phyloP scores from a whole-genome alignment of 2,113 vertebrate species.

The Zootoca vivipara region DNA sequence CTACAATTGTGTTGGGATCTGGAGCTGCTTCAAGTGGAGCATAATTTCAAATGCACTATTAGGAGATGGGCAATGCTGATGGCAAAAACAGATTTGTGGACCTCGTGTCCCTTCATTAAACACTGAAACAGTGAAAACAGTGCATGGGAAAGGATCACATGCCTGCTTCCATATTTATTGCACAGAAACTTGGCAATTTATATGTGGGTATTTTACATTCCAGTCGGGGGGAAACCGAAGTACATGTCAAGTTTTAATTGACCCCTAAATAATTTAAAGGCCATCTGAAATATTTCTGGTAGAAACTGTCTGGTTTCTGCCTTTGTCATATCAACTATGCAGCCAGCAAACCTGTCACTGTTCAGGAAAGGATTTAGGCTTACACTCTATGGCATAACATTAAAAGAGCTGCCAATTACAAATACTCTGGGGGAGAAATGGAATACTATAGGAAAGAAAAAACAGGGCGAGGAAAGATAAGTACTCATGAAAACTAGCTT shows the following conservation, averaged over 20 bases:
- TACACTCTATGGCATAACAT: neutral
- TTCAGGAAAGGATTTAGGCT: fast-evolving
- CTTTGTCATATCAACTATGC: neutral
- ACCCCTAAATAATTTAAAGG: neutral
- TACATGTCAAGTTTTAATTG: neutral
- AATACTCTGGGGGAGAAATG: neutral
- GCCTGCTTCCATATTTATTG: neutral
- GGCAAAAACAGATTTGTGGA: neutral
- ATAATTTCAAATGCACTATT: neutral
- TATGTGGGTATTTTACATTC: neutral
- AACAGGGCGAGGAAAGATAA: neutral
- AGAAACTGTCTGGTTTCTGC: too few relatives aligned
- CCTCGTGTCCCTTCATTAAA: neutral
- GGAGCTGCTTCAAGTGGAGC: neutral
- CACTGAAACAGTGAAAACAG: neutral
- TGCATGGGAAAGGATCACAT: neutral
- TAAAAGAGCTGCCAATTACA: neutral
- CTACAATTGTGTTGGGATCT: neutral
- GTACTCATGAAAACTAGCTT: neutral
- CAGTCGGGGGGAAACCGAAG: too few relatives aligned
- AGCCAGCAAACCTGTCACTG: fast-evolving
- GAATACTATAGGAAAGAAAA: neutral
- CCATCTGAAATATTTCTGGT: neutral
- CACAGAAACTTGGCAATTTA: neutral
- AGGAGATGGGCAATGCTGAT: neutral